phyloP scores from a whole-genome alignment of 1,140 invertebrate species.

The Bombus confusus region DNA sequence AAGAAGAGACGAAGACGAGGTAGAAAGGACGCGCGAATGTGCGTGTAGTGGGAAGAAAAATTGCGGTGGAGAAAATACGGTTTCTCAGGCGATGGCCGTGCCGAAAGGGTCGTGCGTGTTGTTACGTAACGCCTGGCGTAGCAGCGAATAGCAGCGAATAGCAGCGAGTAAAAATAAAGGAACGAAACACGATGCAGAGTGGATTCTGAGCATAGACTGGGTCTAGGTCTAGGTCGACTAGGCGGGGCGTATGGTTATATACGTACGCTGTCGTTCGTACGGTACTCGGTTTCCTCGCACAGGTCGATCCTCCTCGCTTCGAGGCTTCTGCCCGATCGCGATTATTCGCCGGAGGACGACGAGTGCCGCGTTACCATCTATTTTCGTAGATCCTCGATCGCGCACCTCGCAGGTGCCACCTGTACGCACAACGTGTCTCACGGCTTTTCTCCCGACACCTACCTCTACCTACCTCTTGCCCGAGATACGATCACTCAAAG shows the following conservation, averaged over 20 bases:
- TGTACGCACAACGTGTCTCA: not conserved
- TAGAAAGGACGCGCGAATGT: not conserved
- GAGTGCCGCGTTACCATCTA: not conserved
- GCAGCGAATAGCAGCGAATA: slow-evolving; percentile 53
- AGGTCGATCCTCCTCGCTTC: slow-evolving; percentile 27
- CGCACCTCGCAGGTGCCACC: not conserved
- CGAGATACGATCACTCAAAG: not conserved
- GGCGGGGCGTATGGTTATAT: slow-evolving; percentile 49
- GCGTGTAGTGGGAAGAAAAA: not conserved
- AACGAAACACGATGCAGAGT: slow-evolving; percentile 63
- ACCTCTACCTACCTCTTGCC: rapidly evolving
- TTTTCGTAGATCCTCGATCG: not conserved
- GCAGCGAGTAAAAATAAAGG: slow-evolving; percentile 71
- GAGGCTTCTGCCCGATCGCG: not conserved
- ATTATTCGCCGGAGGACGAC: not conserved
- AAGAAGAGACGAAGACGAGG: not conserved
- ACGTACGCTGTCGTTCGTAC: slow-evolving; percentile 40
- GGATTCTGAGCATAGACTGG: slow-evolving; percentile 68
- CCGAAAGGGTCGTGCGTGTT: slow-evolving; percentile 21
- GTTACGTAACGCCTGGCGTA: slow-evolving; percentile 61
- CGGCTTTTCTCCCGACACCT: not conserved
- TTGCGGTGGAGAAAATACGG: not conserved
- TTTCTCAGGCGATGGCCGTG: not conserved
- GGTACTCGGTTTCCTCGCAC: slow-evolving; percentile 44
- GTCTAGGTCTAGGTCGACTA: slow-evolving; percentile 77